Evolutionary conservation across 2,888 invertebrate genomes (phyloP).

Genomic region (Carterocephalus palaemon): DNA sequence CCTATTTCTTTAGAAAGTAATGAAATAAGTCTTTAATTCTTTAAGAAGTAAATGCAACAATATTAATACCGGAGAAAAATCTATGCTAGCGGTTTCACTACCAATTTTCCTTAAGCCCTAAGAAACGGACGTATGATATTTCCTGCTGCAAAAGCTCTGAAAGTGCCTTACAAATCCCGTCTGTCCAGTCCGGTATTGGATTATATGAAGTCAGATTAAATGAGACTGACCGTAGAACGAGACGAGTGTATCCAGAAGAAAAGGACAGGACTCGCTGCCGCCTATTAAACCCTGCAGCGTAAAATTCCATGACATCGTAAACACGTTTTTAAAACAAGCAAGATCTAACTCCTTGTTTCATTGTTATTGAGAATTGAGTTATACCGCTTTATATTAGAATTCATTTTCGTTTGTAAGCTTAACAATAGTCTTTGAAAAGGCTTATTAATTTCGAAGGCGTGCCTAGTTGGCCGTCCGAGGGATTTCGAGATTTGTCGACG

Average conservation of each 20-base stretch:
- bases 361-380: constrained; percentile 30
- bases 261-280: constrained; percentile 35
- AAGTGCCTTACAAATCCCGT: constrained; percentile 57
- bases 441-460: constrained; percentile 75
- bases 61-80: constrained; percentile 27
- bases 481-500: constrained; percentile 69
- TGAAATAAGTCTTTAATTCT: no score
- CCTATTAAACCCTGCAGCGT: constrained; percentile 63
- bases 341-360: constrained; percentile 35
- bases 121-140: constrained; percentile 57
- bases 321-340: constrained; percentile 52
- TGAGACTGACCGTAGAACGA: constrained; percentile 50
- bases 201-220: constrained; percentile 63
- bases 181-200: constrained; percentile 59
- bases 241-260: constrained; percentile 32
- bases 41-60: neutral
- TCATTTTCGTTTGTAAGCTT: constrained; percentile 30
- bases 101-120: constrained; percentile 53
- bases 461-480: constrained; percentile 67
- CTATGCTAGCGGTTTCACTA: constrained; percentile 18
- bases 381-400: constrained; percentile 29
- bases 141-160: constrained; percentile 47
- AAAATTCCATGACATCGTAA: constrained; percentile 70
- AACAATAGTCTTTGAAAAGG: constrained; percentile 49
- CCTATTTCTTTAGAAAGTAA: no score